Evolutionary conservation across 2,797 vertebrate species (phyloP).

Genomic region (Perdix hodgsoniae): DNA sequence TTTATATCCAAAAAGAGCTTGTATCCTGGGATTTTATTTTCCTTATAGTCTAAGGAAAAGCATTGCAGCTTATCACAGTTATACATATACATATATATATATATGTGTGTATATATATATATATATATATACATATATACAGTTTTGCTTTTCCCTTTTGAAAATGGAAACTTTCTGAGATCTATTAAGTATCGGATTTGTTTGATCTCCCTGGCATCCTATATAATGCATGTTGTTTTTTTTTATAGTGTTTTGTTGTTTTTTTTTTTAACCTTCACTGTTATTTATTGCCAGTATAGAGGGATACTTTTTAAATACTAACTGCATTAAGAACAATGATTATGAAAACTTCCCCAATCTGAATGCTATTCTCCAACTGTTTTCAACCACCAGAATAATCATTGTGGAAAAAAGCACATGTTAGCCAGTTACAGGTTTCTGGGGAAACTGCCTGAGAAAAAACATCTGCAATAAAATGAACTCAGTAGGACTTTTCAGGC

Average conservation of each 20-base stretch:
- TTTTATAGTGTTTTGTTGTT: not conserved
- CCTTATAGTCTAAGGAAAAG: not conserved
- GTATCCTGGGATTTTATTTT: not conserved
- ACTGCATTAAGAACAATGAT: not conserved
- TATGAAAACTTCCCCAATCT: not conserved
- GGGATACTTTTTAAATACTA: not conserved
- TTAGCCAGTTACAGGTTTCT: rapidly evolving
- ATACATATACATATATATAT: too few relatives aligned
- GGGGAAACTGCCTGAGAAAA: not conserved
- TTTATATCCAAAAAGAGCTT: not conserved
- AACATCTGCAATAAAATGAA: not conserved
- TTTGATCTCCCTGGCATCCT: not conserved
- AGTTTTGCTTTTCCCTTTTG: not conserved
- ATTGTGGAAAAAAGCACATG: not conserved
- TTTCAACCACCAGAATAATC: not conserved
- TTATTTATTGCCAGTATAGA: not conserved
- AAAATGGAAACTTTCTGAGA: not conserved
- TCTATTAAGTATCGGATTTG: not conserved
- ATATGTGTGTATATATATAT: too few relatives aligned
- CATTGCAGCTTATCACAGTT: not conserved
- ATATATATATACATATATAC: too few relatives aligned
- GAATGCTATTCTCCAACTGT: not conserved
- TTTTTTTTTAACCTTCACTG: not conserved
- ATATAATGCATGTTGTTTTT: not conserved
- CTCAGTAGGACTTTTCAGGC: not conserved